Evolutionary conservation across 1,140 invertebrate species (phyloP).

Genomic region (Matsumurasca onukii): DNA sequence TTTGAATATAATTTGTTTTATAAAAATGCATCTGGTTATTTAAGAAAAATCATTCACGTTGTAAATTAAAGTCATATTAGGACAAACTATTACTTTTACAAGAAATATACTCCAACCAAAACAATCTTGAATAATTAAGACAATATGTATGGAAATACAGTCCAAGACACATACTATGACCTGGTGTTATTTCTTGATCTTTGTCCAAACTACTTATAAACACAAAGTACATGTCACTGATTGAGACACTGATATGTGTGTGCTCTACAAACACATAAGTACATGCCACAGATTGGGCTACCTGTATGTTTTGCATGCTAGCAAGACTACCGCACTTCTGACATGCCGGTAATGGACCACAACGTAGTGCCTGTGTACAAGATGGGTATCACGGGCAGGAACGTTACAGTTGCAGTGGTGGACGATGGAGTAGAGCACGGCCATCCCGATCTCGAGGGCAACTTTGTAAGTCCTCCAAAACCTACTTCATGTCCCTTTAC

Average conservation of each 20-base stretch:
- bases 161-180: too few relatives aligned
- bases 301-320: slow-evolving; percentile 51
- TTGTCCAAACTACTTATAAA: too few relatives aligned
- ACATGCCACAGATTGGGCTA: background rate
- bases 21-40: too few relatives aligned
- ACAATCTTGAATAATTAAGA: too few relatives aligned
- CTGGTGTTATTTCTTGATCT: too few relatives aligned
- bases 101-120: too few relatives aligned
- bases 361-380: slow-evolving; percentile 78
- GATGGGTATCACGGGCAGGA: slow-evolving; percentile 73
- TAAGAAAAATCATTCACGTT: too few relatives aligned
- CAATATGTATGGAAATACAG: too few relatives aligned
- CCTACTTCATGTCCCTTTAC: too few relatives aligned
- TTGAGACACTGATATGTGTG: background rate
- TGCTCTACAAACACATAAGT: background rate
- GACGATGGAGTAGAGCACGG: slow-evolving; percentile 86
- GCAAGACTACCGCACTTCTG: slow-evolving; percentile 62
- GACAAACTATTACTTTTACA: too few relatives aligned
- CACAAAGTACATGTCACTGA: background rate
- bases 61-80: too few relatives aligned
- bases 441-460: slow-evolving; percentile 72
- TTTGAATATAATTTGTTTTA: too few relatives aligned
- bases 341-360: slow-evolving; percentile 67
- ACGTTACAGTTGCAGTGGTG: slow-evolving; percentile 76
- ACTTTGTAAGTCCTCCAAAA: slow-evolving; percentile 27